Conservation (phyloP, 2,113 vertebrate species). For the Chascanopsetta lugubris region DNA sequence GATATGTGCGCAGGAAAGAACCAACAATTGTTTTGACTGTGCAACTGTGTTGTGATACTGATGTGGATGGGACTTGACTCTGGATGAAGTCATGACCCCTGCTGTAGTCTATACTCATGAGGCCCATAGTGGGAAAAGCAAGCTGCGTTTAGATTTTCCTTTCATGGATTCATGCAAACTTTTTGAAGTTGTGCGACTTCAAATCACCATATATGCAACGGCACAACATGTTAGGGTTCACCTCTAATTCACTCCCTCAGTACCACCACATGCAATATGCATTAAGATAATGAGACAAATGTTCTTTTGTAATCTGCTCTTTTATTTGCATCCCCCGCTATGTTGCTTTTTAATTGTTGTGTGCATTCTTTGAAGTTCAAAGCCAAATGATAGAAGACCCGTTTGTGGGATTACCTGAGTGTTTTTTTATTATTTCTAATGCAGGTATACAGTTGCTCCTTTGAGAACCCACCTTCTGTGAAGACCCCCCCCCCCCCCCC, state of each 20-base stretch:
- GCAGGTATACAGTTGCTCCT: conserved; percentile 74
- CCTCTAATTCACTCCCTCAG: conserved; percentile 37
- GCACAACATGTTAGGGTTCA: conserved; percentile 29
- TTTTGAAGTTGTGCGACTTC: conserved; percentile 8
- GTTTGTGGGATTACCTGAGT: conserved; percentile 77
- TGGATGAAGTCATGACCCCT: conserved; percentile 1
- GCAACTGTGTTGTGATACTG: background rate
- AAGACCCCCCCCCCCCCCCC: conserved; percentile 41
- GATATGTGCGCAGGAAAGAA: no score
- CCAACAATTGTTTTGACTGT: background rate
- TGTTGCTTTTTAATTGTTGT: conserved; percentile 80
- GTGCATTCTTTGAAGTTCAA: conserved; percentile 83
- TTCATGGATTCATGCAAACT: background rate
- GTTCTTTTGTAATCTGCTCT: conserved; percentile 70
- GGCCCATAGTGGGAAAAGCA: background rate
- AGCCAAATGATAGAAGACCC: conserved; percentile 74
- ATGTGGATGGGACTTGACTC: background rate
- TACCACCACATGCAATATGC: conserved; percentile 61
- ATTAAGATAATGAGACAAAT: conserved; percentile 74
- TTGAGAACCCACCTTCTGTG: conserved; percentile 72
- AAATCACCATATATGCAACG: conserved; percentile 13
- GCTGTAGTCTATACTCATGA: background rate
- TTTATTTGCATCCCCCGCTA: conserved; percentile 63
- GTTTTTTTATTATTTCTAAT: conserved; percentile 70
- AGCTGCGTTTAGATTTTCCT: background rate